Percentiles rank a stretch among this genome's conserved stretches.
These are phyloP conservation scores for Hoplias malabaricus DNA, from an alignment of 2,113 vertebrate species.

Conservation along the genomic window DNA sequence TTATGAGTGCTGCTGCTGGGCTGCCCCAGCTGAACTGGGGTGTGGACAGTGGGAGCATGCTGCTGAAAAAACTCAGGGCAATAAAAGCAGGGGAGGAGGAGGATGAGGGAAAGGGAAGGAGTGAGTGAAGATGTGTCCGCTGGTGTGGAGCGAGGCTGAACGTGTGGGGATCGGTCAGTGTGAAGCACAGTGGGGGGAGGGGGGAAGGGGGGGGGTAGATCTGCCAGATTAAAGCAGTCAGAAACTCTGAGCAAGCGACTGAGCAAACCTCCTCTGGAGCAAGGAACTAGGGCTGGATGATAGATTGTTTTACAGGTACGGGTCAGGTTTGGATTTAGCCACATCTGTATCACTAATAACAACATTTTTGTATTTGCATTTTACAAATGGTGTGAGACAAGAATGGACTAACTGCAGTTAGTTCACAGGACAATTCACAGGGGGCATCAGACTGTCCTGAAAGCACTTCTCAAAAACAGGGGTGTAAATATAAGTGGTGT, in stretches of 20 bases:
- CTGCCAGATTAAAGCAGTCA: conserved; percentile 67
- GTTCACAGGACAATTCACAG: too few species aligned
- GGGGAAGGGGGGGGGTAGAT: too few species aligned
- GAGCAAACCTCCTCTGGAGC: conserved; percentile 52
- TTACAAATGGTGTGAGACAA: too few species aligned
- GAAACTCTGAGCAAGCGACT: conserved; percentile 57
- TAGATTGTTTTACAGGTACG: not conserved
- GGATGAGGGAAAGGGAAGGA: conserved; percentile 3
- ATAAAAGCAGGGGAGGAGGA: conserved; percentile 44
- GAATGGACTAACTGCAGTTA: too few species aligned
- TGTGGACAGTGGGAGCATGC: conserved; percentile 59
- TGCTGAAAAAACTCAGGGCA: conserved; percentile 63
- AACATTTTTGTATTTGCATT: too few species aligned
- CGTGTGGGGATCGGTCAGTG: conserved; percentile 18
- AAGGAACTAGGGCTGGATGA: not conserved
- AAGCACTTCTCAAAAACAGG: too few species aligned
- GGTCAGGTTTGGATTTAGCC: too few species aligned
- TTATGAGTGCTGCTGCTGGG: conserved; percentile 68
- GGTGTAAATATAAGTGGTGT: too few species aligned
- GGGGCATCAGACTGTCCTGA: too few species aligned
- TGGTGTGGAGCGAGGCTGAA: conserved; percentile 25
- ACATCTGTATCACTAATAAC: too few species aligned
- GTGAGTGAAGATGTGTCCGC: conserved; percentile 34
- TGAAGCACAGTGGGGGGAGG: conserved; percentile 52
- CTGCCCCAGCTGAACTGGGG: conserved; percentile 59